Evolutionary conservation across 2,888 invertebrate genomes (phyloP).

Genomic region (Gerosis bhagava): DNA sequence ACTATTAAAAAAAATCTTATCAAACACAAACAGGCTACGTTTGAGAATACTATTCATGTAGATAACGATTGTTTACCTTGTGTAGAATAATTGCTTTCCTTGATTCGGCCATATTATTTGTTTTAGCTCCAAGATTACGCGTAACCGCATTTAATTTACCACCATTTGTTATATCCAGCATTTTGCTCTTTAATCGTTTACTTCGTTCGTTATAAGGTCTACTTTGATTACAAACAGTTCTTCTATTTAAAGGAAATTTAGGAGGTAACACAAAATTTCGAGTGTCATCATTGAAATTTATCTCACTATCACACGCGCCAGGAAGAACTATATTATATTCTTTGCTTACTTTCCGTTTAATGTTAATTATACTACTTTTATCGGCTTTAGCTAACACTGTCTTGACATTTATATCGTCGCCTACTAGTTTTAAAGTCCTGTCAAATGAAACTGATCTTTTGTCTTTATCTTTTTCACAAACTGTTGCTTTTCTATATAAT

Average conservation of each 20-base stretch:
- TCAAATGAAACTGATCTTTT: conserved; percentile 44
- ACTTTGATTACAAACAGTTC: background rate
- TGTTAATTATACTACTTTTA: conserved; percentile 34
- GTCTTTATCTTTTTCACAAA: conserved; percentile 38
- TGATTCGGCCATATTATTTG: conserved; percentile 10
- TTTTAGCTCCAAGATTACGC: conserved; percentile 11
- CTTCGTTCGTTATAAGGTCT: background rate
- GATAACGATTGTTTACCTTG: conserved; percentile 41
- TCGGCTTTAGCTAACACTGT: conserved; percentile 39
- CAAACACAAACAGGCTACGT: conserved; percentile 12
- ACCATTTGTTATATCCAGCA: conserved; percentile 21
- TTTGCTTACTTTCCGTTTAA: conserved; percentile 37
- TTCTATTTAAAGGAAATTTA: conserved; percentile 13
- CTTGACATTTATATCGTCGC: conserved; percentile 51
- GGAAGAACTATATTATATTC: conserved; percentile 41
- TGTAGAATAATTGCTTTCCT: conserved; percentile 34
- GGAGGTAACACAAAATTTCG: conserved; percentile 8
- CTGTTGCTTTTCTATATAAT: conserved; percentile 56
- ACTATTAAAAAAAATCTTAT: conserved; percentile 1
- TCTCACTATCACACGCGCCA: conserved; percentile 42
- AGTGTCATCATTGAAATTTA: conserved; percentile 22
- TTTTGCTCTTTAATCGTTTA: conserved; percentile 29
- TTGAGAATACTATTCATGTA: background rate
- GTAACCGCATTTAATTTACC: conserved; percentile 7
- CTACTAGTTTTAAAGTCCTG: conserved; percentile 55